A percentile compares a stretch with the other conserved stretches of the same genome.
These are phyloP conservation scores for Polyodon spathula DNA, from an alignment of 2,113 vertebrate genomes.

Conservation along the genomic window DNA sequence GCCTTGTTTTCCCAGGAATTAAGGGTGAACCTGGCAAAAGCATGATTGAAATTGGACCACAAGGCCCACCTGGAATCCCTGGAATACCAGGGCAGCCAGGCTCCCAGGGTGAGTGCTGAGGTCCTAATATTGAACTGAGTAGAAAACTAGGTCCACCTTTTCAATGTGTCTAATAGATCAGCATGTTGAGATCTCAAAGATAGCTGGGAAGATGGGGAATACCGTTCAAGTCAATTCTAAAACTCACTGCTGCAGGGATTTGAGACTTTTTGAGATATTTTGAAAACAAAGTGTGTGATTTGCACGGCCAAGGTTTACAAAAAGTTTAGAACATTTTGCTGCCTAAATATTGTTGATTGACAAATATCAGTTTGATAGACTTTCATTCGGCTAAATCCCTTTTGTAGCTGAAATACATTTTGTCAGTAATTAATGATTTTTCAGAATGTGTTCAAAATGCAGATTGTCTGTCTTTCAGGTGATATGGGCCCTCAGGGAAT, in stretches of 20 bases:
- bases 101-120: constrained; percentile 59
- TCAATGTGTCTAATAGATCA: background rate
- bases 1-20: constrained; percentile 47
- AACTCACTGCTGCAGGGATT: too few relatives aligned
- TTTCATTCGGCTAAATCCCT: too few relatives aligned
- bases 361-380: too few relatives aligned
- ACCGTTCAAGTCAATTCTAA: too few relatives aligned
- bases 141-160: background rate
- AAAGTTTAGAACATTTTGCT: too few relatives aligned
- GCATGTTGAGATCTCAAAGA: background rate
- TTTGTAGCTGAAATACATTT: too few relatives aligned
- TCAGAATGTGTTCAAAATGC: too few relatives aligned
- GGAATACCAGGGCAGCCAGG: constrained; percentile 72
- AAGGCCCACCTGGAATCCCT: constrained; percentile 64
- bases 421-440: too few relatives aligned
- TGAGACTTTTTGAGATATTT: too few relatives aligned
- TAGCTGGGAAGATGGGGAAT: background rate
- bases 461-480: constrained; percentile 52
- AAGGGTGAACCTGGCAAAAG: constrained; percentile 78
- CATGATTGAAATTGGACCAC: constrained; percentile 59
- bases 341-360: too few relatives aligned
- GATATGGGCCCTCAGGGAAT: constrained; percentile 68
- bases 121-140: background rate
- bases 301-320: too few relatives aligned
- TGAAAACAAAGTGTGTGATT: too few relatives aligned